Percentiles rank a stretch among this genome's conserved stretches.
phyloP scores from a whole-genome alignment of 2,888 invertebrate species.

The Synergus japonicus region DNA sequence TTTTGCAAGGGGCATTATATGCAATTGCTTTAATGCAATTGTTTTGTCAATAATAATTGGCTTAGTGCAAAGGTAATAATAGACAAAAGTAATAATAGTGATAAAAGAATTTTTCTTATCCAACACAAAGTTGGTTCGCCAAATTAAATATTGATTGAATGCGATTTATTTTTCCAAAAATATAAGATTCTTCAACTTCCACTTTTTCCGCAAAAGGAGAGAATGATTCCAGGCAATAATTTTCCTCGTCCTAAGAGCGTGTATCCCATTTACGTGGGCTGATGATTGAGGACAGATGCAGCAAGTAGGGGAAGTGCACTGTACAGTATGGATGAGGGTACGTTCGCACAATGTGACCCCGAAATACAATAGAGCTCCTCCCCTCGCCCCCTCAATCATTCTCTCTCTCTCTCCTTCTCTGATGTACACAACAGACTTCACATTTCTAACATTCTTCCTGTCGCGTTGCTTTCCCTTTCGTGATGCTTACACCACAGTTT shows the following conservation, averaged over 20 bases:
- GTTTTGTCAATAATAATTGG: no score
- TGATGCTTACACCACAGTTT: conserved; percentile 52
- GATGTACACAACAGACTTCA: not conserved
- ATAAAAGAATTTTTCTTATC: no score
- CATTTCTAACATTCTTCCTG: not conserved
- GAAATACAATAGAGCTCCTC: conserved; percentile 68
- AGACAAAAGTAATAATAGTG: no score
- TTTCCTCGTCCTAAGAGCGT: conserved; percentile 44
- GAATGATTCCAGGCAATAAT: conserved; percentile 36
- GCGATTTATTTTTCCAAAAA: not conserved
- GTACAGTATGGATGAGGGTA: conserved; percentile 67
- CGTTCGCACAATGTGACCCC: conserved; percentile 71
- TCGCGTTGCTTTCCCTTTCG: not conserved
- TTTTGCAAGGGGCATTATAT: not conserved
- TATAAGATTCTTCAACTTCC: not conserved
- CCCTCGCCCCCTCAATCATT: not conserved
- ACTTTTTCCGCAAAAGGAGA: not conserved
- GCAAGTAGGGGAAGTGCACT: conserved; percentile 69
- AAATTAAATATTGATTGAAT: no score
- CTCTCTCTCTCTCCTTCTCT: not conserved
- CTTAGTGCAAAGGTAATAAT: no score
- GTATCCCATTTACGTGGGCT: conserved; percentile 70
- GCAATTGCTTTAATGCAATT: no score
- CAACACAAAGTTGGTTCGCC: no score
- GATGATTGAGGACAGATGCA: conserved; percentile 78